Evolutionary conservation across 2,888 invertebrate genomes (phyloP), one percentile per base, ranked within the genome.

Genomic region (Oscheius sp.): DNA sequence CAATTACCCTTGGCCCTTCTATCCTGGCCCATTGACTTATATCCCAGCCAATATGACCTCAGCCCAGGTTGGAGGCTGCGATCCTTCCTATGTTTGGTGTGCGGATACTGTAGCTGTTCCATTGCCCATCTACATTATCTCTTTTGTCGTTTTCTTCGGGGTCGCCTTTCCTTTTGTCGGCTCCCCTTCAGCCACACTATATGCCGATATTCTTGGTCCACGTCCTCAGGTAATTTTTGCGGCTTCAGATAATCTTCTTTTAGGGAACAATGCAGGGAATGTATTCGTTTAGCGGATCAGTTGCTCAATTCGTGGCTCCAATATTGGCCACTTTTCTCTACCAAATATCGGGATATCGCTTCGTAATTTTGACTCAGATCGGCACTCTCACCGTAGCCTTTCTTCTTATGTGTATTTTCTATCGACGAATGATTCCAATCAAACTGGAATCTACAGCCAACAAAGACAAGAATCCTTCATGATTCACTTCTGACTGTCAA

Each of bases 201-300:
- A 73, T 65, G 73, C 77, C 10, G 75, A 77, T 29, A 65, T 77
- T 63, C 46, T 77, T 20, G 77, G 77, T 2, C 77, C 77, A 53
- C 31, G 77, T 17, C 67, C 70, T 20, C 76, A 76, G 68, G 8
- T 31, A 42, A 12, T 3, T 17, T 25, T 25, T 5, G 17, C n/a
- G 5, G 6, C 17, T 33, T 33, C 20, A n/a, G 2, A 1, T 55
- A 55, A 55, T 1, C 1, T 15, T 15, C 10, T n/a, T 15, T 61
- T 61, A 70, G 66, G 79, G 79, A 57, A 72, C 57, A 15, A 79
- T 79, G 79, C 76, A 76, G 37, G 79, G 79, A 31, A 17, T 79
- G 31, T 75, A 72, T 69, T 71, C 75, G 45, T 75, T 79, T 17
- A 74, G 75, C n/a, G 79, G 76, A 27, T 75, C 75, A 50, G 53